Base-by-base conservation (phyloP, 2,888 invertebrate genomes). In the Sinopyrophorus schimmeli region DNA sequence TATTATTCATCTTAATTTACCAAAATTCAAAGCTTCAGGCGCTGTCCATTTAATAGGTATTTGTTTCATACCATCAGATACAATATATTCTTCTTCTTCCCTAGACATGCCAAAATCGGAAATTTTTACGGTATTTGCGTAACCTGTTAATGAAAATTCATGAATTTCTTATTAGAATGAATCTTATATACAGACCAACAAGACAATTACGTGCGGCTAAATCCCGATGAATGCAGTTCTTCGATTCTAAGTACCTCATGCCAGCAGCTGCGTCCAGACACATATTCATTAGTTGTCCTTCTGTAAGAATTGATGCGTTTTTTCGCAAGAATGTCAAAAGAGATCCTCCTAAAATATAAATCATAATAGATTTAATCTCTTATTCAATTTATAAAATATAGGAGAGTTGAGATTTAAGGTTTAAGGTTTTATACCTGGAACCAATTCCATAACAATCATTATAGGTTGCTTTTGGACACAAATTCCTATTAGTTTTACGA, bases 11-110 rank as follows among this genome's bases (percentile, higher is more conserved):
- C 24, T 62, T 16, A 26, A 52, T 72, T 74, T 71, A 84, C 95
- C 95, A 71, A 91, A 95, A 74, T 95, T 94, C 6, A 96, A 77
- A 2, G 96, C 95, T 76, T 96, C 96, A 0, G 97, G 97, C 1
- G 96, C 95, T 0, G 96, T 97, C 97, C 97, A 97, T 74, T 97
- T 97, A 52, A 97, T 95, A 0, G 97, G 96, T 62, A 97, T 96
- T 77, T 96, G 95, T 74, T 97, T 96, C 91, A 96, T 92, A 20
- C 96, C 96, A 61, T 95, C 95, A 2, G 95, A 94, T 26, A 96
- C 96, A 52, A 92, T 93, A 65, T 97, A 97, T 71, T 95, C 95
- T 71, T 95, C 92, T 69, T 96, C 96, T 72, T 96, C 95, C 16
- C 96, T 76, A 0, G 95, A 96, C 96, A 97, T 97, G 57, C 96